Conservation (phyloP, 37 sponge, comb jelly and placozoan species). For the Lycopodina hypogea region DNA sequence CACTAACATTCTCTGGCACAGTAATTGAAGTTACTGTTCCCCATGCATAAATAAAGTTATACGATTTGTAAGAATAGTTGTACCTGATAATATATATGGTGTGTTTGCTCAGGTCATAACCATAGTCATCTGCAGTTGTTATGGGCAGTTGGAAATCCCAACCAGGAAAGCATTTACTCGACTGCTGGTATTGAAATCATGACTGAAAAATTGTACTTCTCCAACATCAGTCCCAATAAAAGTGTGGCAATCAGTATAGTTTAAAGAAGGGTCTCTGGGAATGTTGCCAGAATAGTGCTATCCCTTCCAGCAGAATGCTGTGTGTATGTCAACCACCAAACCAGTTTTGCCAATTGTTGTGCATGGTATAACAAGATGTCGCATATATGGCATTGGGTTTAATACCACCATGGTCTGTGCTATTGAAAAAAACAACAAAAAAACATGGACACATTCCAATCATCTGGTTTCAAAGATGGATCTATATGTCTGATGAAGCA, state of each 20-base stretch:
- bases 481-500: conserved; percentile 51
- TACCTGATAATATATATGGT: background rate
- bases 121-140: conserved; percentile 23
- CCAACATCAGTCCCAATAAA: conserved; percentile 16
- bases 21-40: background rate
- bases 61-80: background rate
- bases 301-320: conserved; percentile 25
- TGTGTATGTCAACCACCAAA: background rate
- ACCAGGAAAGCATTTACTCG: conserved; percentile 32
- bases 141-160: conserved; percentile 18
- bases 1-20: background rate
- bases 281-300: background rate
- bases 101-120: background rate
- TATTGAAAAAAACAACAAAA: conserved; percentile 56
- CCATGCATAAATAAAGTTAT: background rate
- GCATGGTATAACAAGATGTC: conserved; percentile 52
- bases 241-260: conserved; percentile 6
- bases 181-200: no score
- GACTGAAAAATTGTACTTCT: background rate
- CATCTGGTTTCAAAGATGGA: background rate
- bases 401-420: background rate
- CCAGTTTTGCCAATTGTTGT: conserved; percentile 4
- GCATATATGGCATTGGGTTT: conserved; percentile 38
- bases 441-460: conserved; percentile 25
- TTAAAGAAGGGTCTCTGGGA: background rate